Base-by-base conservation (phyloP, 2,797 vertebrate genomes). In the Pseudomugil gertrudae region DNA sequence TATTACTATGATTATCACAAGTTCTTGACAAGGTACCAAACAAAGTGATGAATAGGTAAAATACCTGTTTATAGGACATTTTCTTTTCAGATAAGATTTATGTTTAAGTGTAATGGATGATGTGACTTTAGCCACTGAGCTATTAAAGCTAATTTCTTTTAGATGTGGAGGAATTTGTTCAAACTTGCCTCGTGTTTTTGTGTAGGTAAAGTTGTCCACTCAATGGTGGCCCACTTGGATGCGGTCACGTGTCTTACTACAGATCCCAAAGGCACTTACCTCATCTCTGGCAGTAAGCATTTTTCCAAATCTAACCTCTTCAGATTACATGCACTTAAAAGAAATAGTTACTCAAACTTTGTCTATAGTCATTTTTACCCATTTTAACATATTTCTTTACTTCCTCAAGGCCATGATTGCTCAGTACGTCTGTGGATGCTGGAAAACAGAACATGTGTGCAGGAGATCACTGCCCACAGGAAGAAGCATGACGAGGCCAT, bases 401-500 rank as follows among this genome's bases (percentile, higher is more conserved):
- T 79, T 60, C 29, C 38, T 13, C 0, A 82, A 96, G 96, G 96
- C 84, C 96, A 97, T 0, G 96, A 97, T 92, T 96, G 96, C 89
- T 97, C 96, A 0, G 94, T 97, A 86, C 96, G 96, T 27, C 91
- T 96, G 40, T 97, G 96, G 96, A 96, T 95, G 92, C 92, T 96
- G 77, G 95, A 95, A 81, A 96, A 94, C 85, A 94, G 94, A 84
- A 96, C 96, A 0, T 97, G 96, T 0, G 95, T 96, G 78, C 96
- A 96, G 92, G 96, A 97, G 92, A 96, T 97, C 92, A 96, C 95
- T 0, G 96, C 95, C 0, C 96, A 97, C 89, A 94, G 96, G 87
- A 96, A 95, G 91, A 97, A 97, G 79, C 95, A 97, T 2, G 94
- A 95, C 23, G 96, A 97, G 90, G 95, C 95, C 84, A 96, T 97